Conservation (phyloP, 2,888 invertebrate genomes). For the Agonum fuliginosum region DNA sequence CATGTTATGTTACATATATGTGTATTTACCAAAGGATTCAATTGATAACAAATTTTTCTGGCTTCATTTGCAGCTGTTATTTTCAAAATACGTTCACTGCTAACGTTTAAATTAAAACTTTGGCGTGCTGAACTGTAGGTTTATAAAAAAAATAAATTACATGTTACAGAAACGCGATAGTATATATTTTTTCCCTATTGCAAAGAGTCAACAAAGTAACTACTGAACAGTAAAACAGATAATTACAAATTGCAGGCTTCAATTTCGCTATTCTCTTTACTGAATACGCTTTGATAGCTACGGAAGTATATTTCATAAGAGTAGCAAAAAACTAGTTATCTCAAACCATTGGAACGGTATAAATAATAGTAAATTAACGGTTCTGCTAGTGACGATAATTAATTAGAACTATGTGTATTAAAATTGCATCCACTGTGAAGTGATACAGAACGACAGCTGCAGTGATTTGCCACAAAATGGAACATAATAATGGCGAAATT, state of each 20-base stretch:
- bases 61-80: too few species aligned
- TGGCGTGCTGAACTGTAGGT: too few species aligned
- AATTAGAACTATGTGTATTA: constrained; percentile 9
- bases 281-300: constrained; percentile 8
- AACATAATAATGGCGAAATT: constrained; percentile 31
- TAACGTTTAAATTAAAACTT: too few species aligned
- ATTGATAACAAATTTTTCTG: too few species aligned
- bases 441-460: constrained; percentile 19
- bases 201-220: too few species aligned
- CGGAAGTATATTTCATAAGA: constrained; percentile 11
- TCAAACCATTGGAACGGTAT: constrained; percentile 22
- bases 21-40: too few species aligned
- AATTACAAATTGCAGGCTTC: constrained; percentile 14
- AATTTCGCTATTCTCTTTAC: neutral
- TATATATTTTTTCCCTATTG: too few species aligned
- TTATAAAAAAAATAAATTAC: too few species aligned
- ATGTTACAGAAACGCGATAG: too few species aligned
- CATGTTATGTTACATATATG: too few species aligned
- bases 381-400: constrained; percentile 20
- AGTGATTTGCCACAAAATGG: constrained; percentile 12
- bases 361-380: constrained; percentile 35
- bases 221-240: too few species aligned
- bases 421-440: neutral
- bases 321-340: constrained; percentile 23
- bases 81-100: too few species aligned